Evolutionary conservation across 2,797 vertebrate genomes (phyloP).

Genomic region (Melanogrammus aeglefinus): DNA sequence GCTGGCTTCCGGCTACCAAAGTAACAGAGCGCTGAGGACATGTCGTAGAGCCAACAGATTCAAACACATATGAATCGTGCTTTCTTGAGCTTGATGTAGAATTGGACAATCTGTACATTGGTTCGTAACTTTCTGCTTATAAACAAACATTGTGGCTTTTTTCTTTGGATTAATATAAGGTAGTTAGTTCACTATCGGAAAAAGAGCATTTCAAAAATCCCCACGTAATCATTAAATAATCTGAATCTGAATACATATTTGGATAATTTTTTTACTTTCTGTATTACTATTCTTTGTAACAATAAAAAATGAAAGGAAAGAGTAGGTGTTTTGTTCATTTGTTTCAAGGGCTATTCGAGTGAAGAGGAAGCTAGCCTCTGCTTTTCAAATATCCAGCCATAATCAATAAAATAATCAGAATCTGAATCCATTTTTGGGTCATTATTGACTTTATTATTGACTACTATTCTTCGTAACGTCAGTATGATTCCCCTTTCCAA

Average conservation of each 20-base stretch:
- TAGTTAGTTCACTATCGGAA: background rate
- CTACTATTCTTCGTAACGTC: too few species aligned
- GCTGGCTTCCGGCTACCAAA: background rate
- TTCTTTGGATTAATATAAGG: background rate
- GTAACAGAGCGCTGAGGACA: background rate
- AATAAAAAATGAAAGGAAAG: too few species aligned
- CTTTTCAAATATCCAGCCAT: too few species aligned
- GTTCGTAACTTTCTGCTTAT: background rate
- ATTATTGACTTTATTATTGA: background rate
- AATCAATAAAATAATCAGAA: background rate
- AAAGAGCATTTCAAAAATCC: too few species aligned
- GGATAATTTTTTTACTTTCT: background rate
- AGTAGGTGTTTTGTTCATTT: too few species aligned
- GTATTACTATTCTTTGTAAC: background rate
- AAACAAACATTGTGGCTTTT: too few species aligned
- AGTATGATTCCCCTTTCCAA: background rate
- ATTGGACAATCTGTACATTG: too few species aligned
- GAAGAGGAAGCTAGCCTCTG: too few species aligned
- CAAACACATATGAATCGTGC: background rate
- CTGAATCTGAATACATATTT: background rate
- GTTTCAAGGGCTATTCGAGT: too few species aligned
- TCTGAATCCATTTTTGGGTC: conserved; percentile 3
- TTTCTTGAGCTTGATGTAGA: background rate
- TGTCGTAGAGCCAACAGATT: background rate
- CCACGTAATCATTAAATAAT: background rate